Conservation (phyloP, 1,140 invertebrate species). For the Formica selysi region DNA sequence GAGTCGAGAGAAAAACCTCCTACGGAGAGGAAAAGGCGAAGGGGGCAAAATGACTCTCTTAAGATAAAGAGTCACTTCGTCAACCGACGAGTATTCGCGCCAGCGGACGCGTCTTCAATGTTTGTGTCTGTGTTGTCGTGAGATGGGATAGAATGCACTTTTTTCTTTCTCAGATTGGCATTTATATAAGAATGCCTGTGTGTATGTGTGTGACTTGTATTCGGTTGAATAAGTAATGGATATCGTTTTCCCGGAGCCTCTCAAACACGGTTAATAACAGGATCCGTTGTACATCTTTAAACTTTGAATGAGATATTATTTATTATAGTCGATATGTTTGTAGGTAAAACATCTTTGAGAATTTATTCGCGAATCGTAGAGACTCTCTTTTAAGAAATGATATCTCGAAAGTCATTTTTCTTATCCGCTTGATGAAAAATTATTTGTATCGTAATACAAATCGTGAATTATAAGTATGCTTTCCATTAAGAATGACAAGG, state of each 20-base stretch:
- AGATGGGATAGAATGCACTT: slow-evolving; percentile 47
- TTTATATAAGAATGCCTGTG: slow-evolving; percentile 33
- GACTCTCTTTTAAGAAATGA: background rate
- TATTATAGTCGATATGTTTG: too few relatives aligned
- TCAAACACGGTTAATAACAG: slow-evolving; percentile 14
- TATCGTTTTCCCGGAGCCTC: background rate
- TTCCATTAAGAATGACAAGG: slow-evolving; percentile 46
- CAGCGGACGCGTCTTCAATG: slow-evolving; percentile 1
- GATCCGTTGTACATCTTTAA: background rate
- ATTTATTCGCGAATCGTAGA: background rate
- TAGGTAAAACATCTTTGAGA: too few relatives aligned
- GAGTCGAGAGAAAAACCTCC: slow-evolving; percentile 60
- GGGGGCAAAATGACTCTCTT: slow-evolving; percentile 74
- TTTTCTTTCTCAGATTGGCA: slow-evolving; percentile 12
- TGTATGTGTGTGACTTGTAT: background rate
- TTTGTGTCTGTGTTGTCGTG: slow-evolving; percentile 47
- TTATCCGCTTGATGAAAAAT: slow-evolving; percentile 23
- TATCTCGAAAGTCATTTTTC: background rate
- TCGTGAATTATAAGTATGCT: slow-evolving; percentile 25
- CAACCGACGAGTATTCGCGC: slow-evolving; percentile 62
- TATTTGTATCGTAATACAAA: slow-evolving; percentile 7
- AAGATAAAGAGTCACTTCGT: slow-evolving; percentile 78
- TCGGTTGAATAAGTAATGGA: slow-evolving; percentile 30
- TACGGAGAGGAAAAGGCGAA: slow-evolving; percentile 22
- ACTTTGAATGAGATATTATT: too few relatives aligned